Percentiles rank a stretch among this genome's conserved stretches.
These are phyloP conservation scores for Microtus oregoni DNA, from an alignment of 2,113 vertebrate species.

Conservation along the genomic window DNA sequence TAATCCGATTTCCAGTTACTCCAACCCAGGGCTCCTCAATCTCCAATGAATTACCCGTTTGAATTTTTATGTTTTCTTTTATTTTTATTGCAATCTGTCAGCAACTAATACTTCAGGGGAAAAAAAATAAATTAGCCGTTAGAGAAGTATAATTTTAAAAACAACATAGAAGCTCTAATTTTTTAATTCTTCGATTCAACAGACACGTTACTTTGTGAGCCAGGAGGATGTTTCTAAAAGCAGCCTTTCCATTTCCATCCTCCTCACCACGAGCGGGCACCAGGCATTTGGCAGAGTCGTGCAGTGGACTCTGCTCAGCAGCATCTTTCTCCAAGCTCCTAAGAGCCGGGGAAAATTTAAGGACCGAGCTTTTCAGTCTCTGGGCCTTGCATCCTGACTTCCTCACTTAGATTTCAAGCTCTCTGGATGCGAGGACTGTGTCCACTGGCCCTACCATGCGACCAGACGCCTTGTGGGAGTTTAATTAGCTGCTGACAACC, in stretches of 20 bases:
- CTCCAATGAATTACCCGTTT: neutral
- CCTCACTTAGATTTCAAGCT: neutral
- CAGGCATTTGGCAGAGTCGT: neutral
- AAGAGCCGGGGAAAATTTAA: neutral
- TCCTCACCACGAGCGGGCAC: neutral
- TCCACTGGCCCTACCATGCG: neutral
- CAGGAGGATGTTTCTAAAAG: conserved; percentile 57
- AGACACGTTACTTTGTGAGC: conserved; percentile 29
- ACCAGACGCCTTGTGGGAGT: neutral
- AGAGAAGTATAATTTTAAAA: conserved; percentile 57
- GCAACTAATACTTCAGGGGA: conserved; percentile 16
- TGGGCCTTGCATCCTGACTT: neutral
- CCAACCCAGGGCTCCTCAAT: neutral
- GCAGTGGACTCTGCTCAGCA: neutral
- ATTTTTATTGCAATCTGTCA: neutral
- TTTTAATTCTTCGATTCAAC: conserved; percentile 34
- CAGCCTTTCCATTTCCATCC: conserved; percentile 53
- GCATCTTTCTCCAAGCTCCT: neutral
- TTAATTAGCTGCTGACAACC: conserved; percentile 22
- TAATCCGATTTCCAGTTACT: neutral
- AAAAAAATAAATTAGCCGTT: conserved; percentile 21
- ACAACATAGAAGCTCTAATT: conserved; percentile 24
- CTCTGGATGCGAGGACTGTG: neutral
- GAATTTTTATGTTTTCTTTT: neutral
- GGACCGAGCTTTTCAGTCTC: neutral